A percentile compares a stretch with the other conserved stretches of the same genome.
These are phyloP conservation scores for Drosophila leontia DNA, from an alignment of 1,140 invertebrate species.

Conservation along the genomic window DNA sequence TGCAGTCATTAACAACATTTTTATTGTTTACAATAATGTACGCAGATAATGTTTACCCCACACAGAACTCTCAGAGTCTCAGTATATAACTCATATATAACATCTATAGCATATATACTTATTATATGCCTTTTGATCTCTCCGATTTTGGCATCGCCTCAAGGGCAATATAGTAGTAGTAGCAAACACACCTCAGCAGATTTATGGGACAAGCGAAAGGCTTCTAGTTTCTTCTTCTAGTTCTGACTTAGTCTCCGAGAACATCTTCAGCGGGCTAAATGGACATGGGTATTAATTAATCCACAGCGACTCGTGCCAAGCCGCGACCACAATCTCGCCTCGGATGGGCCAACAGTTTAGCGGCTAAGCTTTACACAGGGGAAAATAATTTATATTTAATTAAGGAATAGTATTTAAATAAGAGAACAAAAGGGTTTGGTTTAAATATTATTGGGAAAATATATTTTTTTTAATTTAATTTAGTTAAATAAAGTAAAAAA, in stretches of 20 bases:
- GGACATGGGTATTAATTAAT: slow-evolving; percentile 70
- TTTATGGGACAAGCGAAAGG: slow-evolving; percentile 52
- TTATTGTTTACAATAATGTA: slow-evolving; percentile 62
- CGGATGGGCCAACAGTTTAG: slow-evolving; percentile 46
- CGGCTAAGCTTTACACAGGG: slow-evolving; percentile 4
- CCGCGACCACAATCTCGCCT: slow-evolving; percentile 38
- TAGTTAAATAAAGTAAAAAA: too few relatives aligned
- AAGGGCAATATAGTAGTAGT: slow-evolving; percentile 44
- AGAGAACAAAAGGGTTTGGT: too few relatives aligned
- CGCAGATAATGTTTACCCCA: slow-evolving; percentile 22
- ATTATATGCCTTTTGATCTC: slow-evolving; percentile 55
- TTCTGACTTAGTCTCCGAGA: slow-evolving; percentile 32
- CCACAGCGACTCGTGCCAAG: slow-evolving; percentile 75
- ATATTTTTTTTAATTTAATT: too few relatives aligned
- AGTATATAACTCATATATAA: not conserved
- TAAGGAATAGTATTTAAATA: not conserved
- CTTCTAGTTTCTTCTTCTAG: slow-evolving; percentile 62
- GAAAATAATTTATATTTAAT: not conserved
- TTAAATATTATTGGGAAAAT: too few relatives aligned
- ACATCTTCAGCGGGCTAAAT: slow-evolving; percentile 49
- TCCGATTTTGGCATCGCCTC: slow-evolving; percentile 57
- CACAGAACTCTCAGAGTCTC: slow-evolving; percentile 21
- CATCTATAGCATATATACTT: not conserved
- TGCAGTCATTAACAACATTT: slow-evolving; percentile 61
- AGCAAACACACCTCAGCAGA: slow-evolving; percentile 3